Evolutionary conservation across 1,140 invertebrate species (phyloP).

Genomic region (Achatina immaculata): DNA sequence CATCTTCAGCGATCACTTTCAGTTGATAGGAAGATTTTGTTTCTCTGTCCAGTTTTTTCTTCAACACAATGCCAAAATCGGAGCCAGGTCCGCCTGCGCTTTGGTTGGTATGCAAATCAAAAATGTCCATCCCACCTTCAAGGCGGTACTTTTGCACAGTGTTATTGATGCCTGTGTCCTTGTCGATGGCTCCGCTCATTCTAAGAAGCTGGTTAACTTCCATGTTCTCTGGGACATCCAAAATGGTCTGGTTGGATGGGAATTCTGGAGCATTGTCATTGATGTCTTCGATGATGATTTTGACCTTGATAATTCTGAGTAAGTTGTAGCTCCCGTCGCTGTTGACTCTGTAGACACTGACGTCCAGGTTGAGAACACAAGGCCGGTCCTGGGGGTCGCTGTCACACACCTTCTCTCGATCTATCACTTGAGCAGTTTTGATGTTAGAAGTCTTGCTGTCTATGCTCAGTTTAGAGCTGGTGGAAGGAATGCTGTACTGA

Average conservation of each 20-base stretch:
- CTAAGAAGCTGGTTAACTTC: constrained; percentile 76
- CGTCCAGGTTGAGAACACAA: constrained; percentile 57
- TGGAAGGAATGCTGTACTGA: constrained; percentile 61
- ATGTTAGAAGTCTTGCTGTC: constrained; percentile 59
- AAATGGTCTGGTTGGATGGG: constrained; percentile 50
- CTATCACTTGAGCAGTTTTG: constrained; percentile 51
- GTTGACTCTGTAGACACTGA: constrained; percentile 53
- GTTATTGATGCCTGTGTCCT: constrained; percentile 76
- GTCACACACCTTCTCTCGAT: constrained; percentile 57
- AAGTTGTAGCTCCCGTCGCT: constrained; percentile 48
- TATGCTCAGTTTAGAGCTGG: constrained; percentile 53
- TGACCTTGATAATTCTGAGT: constrained; percentile 62
- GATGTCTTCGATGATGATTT: constrained; percentile 76
- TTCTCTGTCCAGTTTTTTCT: constrained; percentile 83
- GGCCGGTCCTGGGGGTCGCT: constrained; percentile 33
- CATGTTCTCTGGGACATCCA: constrained; percentile 70
- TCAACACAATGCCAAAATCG: constrained; percentile 56
- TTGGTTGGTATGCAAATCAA: constrained; percentile 53
- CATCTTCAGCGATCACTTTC: constrained; percentile 88
- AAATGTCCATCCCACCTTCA: constrained; percentile 58
- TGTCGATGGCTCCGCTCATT: constrained; percentile 72
- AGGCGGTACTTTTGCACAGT: constrained; percentile 58
- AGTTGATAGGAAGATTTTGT: constrained; percentile 90
- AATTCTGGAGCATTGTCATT: constrained; percentile 95
- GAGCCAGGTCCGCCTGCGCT: constrained; percentile 50